These are phyloP conservation scores for Oophaga sylvatica DNA, from an alignment of 2,797 vertebrate genomes.

Conservation along the genomic window DNA sequence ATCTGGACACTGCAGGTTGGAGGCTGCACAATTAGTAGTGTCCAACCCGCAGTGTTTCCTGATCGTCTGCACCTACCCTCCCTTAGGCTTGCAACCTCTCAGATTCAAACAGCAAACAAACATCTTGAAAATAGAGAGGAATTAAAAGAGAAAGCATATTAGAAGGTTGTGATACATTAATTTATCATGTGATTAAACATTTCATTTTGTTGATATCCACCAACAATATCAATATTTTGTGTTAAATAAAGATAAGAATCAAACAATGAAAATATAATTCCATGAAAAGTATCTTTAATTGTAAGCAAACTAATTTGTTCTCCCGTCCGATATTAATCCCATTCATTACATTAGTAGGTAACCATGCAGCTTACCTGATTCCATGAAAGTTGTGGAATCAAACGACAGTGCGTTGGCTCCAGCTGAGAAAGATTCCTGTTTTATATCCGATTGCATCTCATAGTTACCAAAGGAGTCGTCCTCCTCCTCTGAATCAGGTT, in stretches of 20 bases:
- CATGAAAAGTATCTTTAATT: not conserved
- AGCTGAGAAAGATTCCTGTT: constrained; percentile 77
- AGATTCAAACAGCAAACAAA: no score
- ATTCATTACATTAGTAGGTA: not conserved
- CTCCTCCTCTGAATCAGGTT: constrained; percentile 91
- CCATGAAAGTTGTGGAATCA: constrained; percentile 86
- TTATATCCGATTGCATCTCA: constrained; percentile 83
- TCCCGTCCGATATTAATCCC: not conserved
- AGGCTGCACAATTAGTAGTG: no score
- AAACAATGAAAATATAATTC: not conserved
- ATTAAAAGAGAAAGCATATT: no score
- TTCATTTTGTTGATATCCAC: not conserved
- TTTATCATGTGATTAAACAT: no score
- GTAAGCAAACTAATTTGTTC: not conserved
- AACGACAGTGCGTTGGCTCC: constrained; percentile 76
- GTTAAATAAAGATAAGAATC: not conserved
- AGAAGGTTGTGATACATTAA: no score
- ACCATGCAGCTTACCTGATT: constrained; percentile 79
- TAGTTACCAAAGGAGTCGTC: constrained; percentile 89
- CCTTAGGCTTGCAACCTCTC: no score
- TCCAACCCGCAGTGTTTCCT: no score
- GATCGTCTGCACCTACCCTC: no score
- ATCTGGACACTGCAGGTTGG: no score
- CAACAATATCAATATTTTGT: not conserved
- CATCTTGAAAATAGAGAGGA: no score